Evolutionary conservation across 2,113 vertebrate genomes (phyloP).

Genomic region (Indicator maculatus): DNA sequence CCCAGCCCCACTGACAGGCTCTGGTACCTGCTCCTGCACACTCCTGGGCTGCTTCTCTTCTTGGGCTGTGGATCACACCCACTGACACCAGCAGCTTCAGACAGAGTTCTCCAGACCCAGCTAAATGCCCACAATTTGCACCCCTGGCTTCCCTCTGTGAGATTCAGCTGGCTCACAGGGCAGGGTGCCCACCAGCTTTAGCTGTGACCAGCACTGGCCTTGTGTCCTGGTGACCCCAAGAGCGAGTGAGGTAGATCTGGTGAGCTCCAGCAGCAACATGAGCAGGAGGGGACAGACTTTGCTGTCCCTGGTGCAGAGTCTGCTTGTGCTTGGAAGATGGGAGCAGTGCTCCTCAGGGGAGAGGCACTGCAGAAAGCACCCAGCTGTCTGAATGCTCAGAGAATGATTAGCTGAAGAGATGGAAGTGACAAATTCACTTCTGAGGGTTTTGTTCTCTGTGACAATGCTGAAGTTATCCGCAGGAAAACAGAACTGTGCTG

Average conservation of each 20-base stretch:
- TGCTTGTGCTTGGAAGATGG: not conserved
- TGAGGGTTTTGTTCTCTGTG: conserved; percentile 66
- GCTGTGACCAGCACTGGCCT: not conserved
- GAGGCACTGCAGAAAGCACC: conserved; percentile 26
- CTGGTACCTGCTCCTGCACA: not conserved
- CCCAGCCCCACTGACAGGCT: not conserved
- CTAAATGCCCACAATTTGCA: rapidly evolving
- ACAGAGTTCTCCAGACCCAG: not conserved
- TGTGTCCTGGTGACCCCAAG: rapidly evolving
- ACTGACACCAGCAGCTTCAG: not conserved
- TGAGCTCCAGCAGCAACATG: not conserved
- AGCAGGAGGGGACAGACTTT: not conserved
- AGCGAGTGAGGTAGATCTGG: not conserved
- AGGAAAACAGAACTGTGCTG: conserved; percentile 65
- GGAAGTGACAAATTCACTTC: conserved; percentile 62
- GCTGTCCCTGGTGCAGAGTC: not conserved
- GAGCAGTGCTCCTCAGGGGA: not conserved
- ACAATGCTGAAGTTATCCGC: conserved; percentile 67
- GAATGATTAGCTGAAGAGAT: conserved; percentile 59
- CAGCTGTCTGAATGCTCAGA: conserved; percentile 26
- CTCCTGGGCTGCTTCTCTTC: not conserved
- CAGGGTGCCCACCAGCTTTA: not conserved
- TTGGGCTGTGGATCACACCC: not conserved
- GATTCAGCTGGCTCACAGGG: not conserved
- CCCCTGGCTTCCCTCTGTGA: rapidly evolving